Evolutionary conservation across 2,113 vertebrate genomes (phyloP), one percentile per base, ranked within the genome.

Genomic region (Centropristis striata): DNA sequence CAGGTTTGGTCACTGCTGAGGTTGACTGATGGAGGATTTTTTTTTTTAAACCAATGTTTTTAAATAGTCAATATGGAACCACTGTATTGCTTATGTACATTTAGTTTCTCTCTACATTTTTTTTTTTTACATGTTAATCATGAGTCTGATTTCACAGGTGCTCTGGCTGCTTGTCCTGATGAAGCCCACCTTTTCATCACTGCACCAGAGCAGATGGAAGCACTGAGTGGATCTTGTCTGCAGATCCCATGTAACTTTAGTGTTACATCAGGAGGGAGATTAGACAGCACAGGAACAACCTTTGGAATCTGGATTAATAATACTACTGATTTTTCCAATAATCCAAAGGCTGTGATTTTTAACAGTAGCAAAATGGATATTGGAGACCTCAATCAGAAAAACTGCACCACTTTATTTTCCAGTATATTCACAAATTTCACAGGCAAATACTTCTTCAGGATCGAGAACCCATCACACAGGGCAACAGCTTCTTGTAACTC

Each of bases 321-420:
- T 0, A 0, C 13, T 0, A 0, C 1, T 0, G 0, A 8, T 1
- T 84, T 73, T 54, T 0, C 0, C 0, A 0, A 0, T 0, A 0
- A 0, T 7, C 1, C 4, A 3, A 0, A 15, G 0, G 9, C 27
- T 28, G 32, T 73, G 32, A 15, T 54, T 46, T 91, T 79, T 70
- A 88, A 59, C 49, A 78, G 85, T 16, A 88, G 79, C 41, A 0
- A 0, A 5, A 1, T 0, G n/a, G 0, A 5, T 2, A 83, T 23
- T 46, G 92, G 92, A 86, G 2, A 92, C 59, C 44, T 92, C 54
- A 46, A 0, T 0, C 4, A 81, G 70, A 78, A 25, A 10, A 66
- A 91, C 71, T 94, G 91, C 84, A 90, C 89, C 27, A 92, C 90
- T 0, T 10, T 90, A 16, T 88, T 92, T 51, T 32, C 47, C 16